phyloP scores from a whole-genome alignment of 2,888 invertebrate genomes.

The Tenthredo scrophulariae region DNA sequence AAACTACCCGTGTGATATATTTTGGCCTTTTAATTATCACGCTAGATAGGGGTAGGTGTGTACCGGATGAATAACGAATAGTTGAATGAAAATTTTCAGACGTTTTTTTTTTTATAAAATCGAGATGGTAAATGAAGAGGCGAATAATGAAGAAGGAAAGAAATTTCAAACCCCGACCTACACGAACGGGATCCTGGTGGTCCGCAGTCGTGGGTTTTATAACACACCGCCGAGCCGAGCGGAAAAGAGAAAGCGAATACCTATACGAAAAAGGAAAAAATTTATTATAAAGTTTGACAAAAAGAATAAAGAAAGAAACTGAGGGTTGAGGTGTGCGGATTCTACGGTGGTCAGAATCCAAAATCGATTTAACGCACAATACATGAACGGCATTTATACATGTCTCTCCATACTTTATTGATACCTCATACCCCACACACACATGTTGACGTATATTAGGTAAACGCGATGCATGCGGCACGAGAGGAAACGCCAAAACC shows the following conservation, averaged over 20 bases:
- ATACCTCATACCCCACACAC: no score
- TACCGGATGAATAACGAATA: neutral
- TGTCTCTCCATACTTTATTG: no score
- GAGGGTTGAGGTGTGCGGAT: constrained; percentile 62
- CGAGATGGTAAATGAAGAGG: neutral
- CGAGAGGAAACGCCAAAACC: neutral
- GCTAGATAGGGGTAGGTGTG: no score
- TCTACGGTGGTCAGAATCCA: constrained; percentile 65
- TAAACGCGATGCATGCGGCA: neutral
- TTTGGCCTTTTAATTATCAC: neutral
- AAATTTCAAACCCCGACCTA: constrained; percentile 9
- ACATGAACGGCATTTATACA: neutral
- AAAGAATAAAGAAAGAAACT: constrained; percentile 50
- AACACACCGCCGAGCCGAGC: constrained; percentile 26
- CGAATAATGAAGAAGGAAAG: neutral
- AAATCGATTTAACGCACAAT: constrained; percentile 70
- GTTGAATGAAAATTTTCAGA: neutral
- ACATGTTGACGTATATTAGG: neutral
- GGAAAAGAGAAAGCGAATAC: constrained; percentile 52
- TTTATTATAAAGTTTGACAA: constrained; percentile 53
- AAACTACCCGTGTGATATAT: neutral
- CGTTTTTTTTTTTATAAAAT: neutral
- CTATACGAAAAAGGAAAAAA: constrained; percentile 50
- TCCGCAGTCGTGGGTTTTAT: constrained; percentile 21
- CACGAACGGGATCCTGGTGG: constrained; percentile 6